A percentile compares a stretch with the other conserved stretches of the same genome.
phyloP scores from a whole-genome alignment of 2,888 invertebrate species.

The Dione juno region DNA sequence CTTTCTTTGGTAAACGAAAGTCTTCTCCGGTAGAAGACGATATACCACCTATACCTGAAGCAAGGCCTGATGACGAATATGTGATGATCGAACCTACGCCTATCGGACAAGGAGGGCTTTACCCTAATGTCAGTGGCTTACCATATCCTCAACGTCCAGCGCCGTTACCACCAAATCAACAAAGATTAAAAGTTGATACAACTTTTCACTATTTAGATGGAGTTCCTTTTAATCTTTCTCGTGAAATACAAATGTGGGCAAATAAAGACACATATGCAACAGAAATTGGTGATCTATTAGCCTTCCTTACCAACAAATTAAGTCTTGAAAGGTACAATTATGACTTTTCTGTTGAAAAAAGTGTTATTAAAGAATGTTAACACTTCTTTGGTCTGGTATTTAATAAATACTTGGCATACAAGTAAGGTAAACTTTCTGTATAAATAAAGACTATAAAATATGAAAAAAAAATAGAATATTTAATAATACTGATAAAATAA shows the following conservation, averaged over 20 bases:
- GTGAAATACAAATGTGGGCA: slow-evolving; percentile 72
- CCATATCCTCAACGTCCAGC: slow-evolving; percentile 64
- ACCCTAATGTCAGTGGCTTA: slow-evolving; percentile 65
- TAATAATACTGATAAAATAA: background rate
- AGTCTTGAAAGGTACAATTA: slow-evolving; percentile 74
- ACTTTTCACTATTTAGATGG: slow-evolving; percentile 79
- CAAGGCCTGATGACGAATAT: slow-evolving; percentile 70
- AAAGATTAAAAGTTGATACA: slow-evolving; percentile 54
- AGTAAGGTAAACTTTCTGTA: background rate
- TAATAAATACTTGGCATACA: background rate
- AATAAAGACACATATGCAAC: slow-evolving; percentile 78
- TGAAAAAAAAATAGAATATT: background rate
- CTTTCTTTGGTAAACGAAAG: slow-evolving; percentile 75
- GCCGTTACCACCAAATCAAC: slow-evolving; percentile 60
- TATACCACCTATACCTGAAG: slow-evolving; percentile 74
- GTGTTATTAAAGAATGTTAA: slow-evolving; percentile 80
- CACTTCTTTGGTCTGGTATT: background rate
- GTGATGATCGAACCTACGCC: slow-evolving; percentile 67
- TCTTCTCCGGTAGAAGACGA: slow-evolving; percentile 77
- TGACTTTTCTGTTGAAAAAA: slow-evolving; percentile 80
- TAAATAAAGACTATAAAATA: background rate
- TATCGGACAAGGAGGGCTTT: slow-evolving; percentile 60
- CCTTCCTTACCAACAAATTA: slow-evolving; percentile 77
- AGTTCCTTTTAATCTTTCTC: slow-evolving; percentile 81
- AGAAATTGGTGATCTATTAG: slow-evolving; percentile 78